Base-by-base conservation (phyloP, 2,113 vertebrate species). In the Calcarius ornatus region DNA sequence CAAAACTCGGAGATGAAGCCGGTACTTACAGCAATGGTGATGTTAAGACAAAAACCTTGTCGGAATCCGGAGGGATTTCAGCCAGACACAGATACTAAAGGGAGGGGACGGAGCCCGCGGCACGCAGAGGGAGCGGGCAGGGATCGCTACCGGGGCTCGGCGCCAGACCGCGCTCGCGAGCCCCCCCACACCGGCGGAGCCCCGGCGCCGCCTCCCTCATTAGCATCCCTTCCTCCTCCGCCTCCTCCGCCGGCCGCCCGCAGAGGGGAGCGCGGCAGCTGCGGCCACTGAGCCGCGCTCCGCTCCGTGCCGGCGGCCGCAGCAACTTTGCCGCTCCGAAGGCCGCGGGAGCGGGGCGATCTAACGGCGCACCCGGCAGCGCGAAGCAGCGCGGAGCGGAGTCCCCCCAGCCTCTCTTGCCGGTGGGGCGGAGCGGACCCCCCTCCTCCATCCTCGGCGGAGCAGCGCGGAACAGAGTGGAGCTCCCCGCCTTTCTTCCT, bases 191-290 rank as follows among this genome's bases (percentile, higher is more conserved):
- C 24, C 45, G 30, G 53, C 24, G 40, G 68, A 71, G 78, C 50
- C 4, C 12, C 31, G 70, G 30, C 63, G 38, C 53, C 88, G 35
- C 80, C 92, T 57, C 43, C 42, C 31, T 84, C 31, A 43, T 95
- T 86, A 91, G 43, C 90, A 97, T 79, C 70, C 31, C 25, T 56
- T 42, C 57, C 53, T 81, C 73, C 64, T 63, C 83, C 63, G 33
- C 60, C 68, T 40, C 47, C 79, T 28, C 59, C 12, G 19, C 45
- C 25, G 63, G 43, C 81, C 64, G 86, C 81, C 65, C 56, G 78
- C 82, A 30, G 17, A 63, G 54, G 48, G 83, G 93, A 85, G 60
- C 54, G 21, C 4, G 79, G 73, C 88, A 59, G 31, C 71, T 5
- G 15, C 21, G 0, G 15, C 28, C 14, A 50, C 64, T 16, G 24